Base-by-base conservation (phyloP, 2,888 invertebrate genomes). In the Xylota sylvarum region DNA sequence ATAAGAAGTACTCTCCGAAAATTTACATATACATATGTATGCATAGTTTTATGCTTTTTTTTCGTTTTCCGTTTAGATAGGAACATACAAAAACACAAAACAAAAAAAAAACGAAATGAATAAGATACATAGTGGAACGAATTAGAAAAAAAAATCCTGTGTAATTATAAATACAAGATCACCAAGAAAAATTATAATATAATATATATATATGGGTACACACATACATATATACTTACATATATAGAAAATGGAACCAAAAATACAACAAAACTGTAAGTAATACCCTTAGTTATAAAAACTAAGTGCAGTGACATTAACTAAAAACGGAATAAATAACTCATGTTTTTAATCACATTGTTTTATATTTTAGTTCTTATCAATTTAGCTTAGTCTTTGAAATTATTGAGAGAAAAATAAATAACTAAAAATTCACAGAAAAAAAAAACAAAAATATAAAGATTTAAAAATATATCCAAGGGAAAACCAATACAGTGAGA, bases 401-500 rank as follows among this genome's bases (percentile, higher is more conserved):
- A 62, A 64, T 69, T 62, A 56, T 48, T 27, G 12, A 56, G 52
- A 32, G 12, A 1, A 37, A 37, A 37, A 37, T 7, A 12, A 37
- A 10, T 37, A 37, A 64, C 10, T 37, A 37, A 3, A 56, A 37
- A 23, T 14, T 30, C 12, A 55, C 7, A 62, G 2, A 14, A 12
- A 60, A 52, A 64, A 10, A 65, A 65, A 52, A 43, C n/a, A 23
- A 23, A 23, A 3, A 3, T 19, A 72, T 30, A 56, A 72, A 6
- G 10, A 56, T 5, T 35, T 50, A 52, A 67, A 40, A 67, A 40
- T 69, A 70, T 69, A 76, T 79, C 56, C 74, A 74, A 85, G 52
- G 76, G 74, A 74, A 84, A 62, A 79, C 83, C 70, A 78, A 72
- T 67, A 79, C 69, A 80, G 80, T 85, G 84, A 80, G 70, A 72